Evolutionary conservation across 2,888 invertebrate species (phyloP), one percentile per base, ranked within the genome.

Genomic region (Magallana nippona): DNA sequence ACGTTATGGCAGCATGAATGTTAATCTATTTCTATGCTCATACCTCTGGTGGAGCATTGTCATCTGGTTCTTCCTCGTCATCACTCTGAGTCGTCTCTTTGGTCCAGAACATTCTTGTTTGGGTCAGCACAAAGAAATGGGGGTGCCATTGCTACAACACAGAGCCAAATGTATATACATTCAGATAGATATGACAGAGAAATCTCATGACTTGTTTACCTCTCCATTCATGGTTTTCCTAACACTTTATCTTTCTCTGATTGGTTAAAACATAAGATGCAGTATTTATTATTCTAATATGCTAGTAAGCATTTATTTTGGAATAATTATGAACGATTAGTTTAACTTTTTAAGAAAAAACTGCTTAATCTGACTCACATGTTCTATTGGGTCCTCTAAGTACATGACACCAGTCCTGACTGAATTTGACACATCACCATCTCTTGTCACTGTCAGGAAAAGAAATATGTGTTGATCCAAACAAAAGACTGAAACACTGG

Each of bases 41-140:
- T 81, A 86, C 90, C 86, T 90, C 91, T 83, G 88, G 87, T 57
- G 88, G 78, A 10, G 85, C 81, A 71, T 92, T 90, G 55, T 92
- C 93, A 8, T 91, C 96, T 81, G 96, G 96, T 57, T 96, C 96
- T 15, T 95, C 95, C 77, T 96, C 95, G 22, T 91, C 89, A 44
- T 91, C 90, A n/a, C 91, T 86, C 22, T 86, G 86, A 17, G 86
- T 88, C 0, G 93, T 93, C 90, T 95, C 95, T 92, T 97, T 97
- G 0, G 97, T 97, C 93, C 98, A 98, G 92, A 97, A 97, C 79
- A 99, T 95, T 93, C 98, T 98, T 77, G 96, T 97, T 87, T 97
- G 96, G 0, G 98, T 98, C 58, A 99, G 95, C 19, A 98, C 97
- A 93, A 98, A 98, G 92, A 98, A 98, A 94, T 98, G 98, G 0